phyloP scores from a whole-genome alignment of 1,140 invertebrate genomes.

The Hesperophylax magnus region DNA sequence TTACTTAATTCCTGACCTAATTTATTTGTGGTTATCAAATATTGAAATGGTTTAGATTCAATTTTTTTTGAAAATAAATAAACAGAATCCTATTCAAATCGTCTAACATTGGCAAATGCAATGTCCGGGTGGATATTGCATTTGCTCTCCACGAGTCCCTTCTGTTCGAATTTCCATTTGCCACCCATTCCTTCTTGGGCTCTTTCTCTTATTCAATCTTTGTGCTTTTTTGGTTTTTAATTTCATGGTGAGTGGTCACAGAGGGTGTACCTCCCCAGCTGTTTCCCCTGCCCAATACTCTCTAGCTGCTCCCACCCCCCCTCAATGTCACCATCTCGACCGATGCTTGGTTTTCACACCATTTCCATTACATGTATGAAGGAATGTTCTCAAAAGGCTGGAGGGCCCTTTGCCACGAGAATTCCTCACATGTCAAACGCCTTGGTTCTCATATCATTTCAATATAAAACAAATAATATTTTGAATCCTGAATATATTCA shows the following conservation, averaged over 20 bases:
- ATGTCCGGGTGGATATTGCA: background rate
- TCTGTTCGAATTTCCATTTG: slow-evolving; percentile 53
- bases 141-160: slow-evolving; percentile 19
- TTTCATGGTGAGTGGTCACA: slow-evolving; percentile 58
- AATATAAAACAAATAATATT: no score
- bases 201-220: slow-evolving; percentile 59
- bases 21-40: no score
- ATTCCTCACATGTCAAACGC: slow-evolving; percentile 5
- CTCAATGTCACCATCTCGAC: background rate
- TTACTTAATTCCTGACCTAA: no score
- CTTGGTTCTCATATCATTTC: background rate
- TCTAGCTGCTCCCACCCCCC: background rate
- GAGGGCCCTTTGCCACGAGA: background rate
- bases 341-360: slow-evolving; percentile 33
- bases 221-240: slow-evolving; percentile 58
- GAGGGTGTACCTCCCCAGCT: slow-evolving; percentile 45
- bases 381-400: slow-evolving; percentile 16
- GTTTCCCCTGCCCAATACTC: background rate
- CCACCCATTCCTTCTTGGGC: slow-evolving; percentile 47
- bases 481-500: no score
- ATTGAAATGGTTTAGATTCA: no score
- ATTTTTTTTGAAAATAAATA: no score
- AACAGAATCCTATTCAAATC: no score
- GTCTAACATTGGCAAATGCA: no score
- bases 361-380: slow-evolving; percentile 9